These are phyloP conservation scores for Propithecus perrieri DNA, from an alignment of 2,797 vertebrate species.

Conservation along the genomic window DNA sequence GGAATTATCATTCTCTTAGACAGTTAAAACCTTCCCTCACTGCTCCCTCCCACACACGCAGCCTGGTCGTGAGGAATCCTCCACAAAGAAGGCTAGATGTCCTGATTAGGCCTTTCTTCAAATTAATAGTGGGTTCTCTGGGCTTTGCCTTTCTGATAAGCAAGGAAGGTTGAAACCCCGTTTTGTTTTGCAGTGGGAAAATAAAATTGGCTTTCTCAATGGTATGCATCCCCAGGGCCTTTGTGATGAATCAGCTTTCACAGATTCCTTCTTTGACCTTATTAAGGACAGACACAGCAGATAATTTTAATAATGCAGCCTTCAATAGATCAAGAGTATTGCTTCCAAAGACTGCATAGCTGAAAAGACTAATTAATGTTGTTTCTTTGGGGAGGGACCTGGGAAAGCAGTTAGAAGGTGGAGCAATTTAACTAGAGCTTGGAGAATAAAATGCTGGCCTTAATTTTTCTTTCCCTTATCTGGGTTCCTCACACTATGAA, in stretches of 20 bases:
- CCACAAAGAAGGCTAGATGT: neutral
- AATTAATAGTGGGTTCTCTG: conserved; percentile 55
- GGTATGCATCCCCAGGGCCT: conserved; percentile 76
- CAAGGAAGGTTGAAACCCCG: conserved; percentile 31
- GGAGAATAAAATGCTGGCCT: conserved; percentile 70
- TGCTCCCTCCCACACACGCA: neutral
- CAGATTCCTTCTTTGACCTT: conserved; percentile 82
- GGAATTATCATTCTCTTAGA: conserved; percentile 58
- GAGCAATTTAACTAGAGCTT: conserved; percentile 69
- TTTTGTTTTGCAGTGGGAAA: conserved; percentile 69
- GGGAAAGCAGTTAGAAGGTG: neutral
- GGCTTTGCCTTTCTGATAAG: conserved; percentile 67
- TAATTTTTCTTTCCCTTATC: conserved; percentile 64
- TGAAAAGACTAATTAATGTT: conserved; percentile 72
- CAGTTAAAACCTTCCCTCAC: conserved; percentile 27
- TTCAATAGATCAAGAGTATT: conserved; percentile 72
- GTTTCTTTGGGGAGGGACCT: conserved; percentile 50
- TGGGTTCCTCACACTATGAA: neutral
- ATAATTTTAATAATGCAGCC: conserved; percentile 78
- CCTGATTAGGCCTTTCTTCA: conserved; percentile 24
- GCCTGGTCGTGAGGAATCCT: neutral
- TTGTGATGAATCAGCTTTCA: conserved; percentile 79
- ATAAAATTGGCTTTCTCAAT: conserved; percentile 74
- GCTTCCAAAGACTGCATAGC: conserved; percentile 51
- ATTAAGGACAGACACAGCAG: conserved; percentile 78